A percentile compares a stretch with the other conserved stretches of the same genome.
Evolutionary conservation across 2,797 vertebrate species (phyloP).

Genomic region (Hoplostethus mediterraneus): DNA sequence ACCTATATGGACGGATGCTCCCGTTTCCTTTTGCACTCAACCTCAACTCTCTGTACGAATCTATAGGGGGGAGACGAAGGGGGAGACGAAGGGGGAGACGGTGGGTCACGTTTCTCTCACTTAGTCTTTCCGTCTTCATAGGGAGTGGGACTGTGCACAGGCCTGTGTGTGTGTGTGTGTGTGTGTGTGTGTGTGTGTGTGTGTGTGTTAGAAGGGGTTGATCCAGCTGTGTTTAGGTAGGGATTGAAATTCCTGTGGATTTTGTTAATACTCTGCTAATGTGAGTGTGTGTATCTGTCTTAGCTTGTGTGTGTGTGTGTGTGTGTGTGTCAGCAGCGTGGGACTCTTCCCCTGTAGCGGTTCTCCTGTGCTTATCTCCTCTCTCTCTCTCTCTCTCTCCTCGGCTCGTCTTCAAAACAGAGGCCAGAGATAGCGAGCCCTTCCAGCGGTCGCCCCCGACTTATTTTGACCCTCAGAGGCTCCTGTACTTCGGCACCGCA

Average conservation of each 20-base stretch:
- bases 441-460: not conserved
- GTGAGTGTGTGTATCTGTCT: slow-evolving; percentile 28
- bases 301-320: slow-evolving; percentile 5
- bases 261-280: slow-evolving; percentile 33
- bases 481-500: not conserved
- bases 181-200: slow-evolving; percentile 9
- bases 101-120: not conserved
- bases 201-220: not conserved
- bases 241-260: slow-evolving; percentile 41
- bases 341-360: slow-evolving; percentile 1
- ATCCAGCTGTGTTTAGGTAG: slow-evolving; percentile 73
- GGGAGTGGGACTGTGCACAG: not conserved
- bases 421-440: slow-evolving; percentile 11
- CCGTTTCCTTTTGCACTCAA: too few relatives aligned
- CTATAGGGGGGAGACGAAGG: not conserved
- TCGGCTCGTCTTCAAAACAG: slow-evolving; percentile 16
- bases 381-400: slow-evolving; percentile 16
- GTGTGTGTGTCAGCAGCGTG: slow-evolving; percentile 16
- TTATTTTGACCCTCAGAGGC: not conserved
- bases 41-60: too few relatives aligned
- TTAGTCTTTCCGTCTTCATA: not conserved
- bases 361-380: slow-evolving; percentile 21
- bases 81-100: not conserved
- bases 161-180: not conserved
- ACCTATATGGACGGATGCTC: too few relatives aligned